Conservation (phyloP, 2,797 vertebrate genomes). For the Distichodus sexfasciatus region DNA sequence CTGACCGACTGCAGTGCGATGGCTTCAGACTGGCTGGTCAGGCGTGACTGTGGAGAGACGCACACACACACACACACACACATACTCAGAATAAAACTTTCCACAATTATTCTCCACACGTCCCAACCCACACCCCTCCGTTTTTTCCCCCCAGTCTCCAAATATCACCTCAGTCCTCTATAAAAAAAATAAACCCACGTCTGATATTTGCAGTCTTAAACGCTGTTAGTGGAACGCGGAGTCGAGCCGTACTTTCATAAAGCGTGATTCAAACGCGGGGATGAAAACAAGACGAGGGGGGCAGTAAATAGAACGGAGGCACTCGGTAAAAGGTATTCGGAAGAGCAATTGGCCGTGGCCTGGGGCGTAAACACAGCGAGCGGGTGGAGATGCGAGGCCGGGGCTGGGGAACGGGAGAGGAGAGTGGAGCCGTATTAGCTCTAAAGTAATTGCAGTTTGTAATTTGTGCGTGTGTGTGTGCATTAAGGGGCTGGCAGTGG, state of each 20-base stretch:
- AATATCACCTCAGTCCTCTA: not conserved
- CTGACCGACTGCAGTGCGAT: constrained; percentile 92
- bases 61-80: constrained; percentile 20
- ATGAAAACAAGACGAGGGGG: constrained; percentile 40
- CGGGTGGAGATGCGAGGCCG: constrained; percentile 37
- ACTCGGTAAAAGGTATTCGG: constrained; percentile 45
- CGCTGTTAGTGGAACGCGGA: not conserved
- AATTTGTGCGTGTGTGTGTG: constrained; percentile 58
- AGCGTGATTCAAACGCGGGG: constrained; percentile 20
- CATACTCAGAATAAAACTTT: not conserved
- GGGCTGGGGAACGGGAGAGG: constrained; percentile 42
- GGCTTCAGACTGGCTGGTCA: constrained; percentile 93
- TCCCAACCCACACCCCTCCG: not conserved
- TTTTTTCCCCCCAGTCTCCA: not conserved
- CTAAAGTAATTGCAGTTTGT: constrained; percentile 64
- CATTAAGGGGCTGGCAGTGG: not conserved
- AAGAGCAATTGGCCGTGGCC: constrained; percentile 54
- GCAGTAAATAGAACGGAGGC: constrained; percentile 57
- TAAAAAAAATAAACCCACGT: not conserved
- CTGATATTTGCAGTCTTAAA: not conserved
- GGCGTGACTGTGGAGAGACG: constrained; percentile 79
- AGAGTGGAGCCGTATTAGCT: constrained; percentile 40
- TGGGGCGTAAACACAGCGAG: constrained; percentile 65
- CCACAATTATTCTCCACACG: not conserved
- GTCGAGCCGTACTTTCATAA: constrained; percentile 1